A percentile compares a stretch with the other conserved stretches of the same genome.
Evolutionary conservation across 2,113 vertebrate genomes (phyloP).

Genomic region (Antennarius striatus): DNA sequence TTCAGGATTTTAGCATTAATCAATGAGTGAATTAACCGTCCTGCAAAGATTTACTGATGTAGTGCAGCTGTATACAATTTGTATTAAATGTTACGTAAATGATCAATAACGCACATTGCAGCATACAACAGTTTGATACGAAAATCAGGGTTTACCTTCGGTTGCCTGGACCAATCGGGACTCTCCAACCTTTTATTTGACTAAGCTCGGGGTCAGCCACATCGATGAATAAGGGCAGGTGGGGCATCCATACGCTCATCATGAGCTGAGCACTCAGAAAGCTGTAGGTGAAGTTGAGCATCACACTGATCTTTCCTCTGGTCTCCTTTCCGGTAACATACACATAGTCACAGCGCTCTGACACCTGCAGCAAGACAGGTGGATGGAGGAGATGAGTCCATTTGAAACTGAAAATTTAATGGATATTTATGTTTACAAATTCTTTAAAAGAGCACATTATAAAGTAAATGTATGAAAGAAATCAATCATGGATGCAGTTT

Average conservation of each 20-base stretch:
- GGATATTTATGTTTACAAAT: no score
- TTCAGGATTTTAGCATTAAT: neutral
- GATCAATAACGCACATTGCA: neutral
- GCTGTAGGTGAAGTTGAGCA: conserved; percentile 92
- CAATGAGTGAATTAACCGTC: no score
- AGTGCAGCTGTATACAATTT: no score
- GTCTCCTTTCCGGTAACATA: conserved; percentile 95
- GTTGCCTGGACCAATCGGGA: conserved; percentile 81
- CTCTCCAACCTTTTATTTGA: conserved; percentile 94
- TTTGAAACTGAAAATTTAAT: neutral
- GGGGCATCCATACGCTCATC: conserved; percentile 92
- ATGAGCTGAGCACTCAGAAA: conserved; percentile 88
- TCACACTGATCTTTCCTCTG: conserved; percentile 82
- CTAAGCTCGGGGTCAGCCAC: conserved; percentile 93
- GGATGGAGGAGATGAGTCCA: neutral
- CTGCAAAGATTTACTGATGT: neutral
- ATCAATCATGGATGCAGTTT: no score
- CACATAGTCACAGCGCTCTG: conserved; percentile 91
- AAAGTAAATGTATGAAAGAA: no score
- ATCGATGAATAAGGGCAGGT: conserved; percentile 90
- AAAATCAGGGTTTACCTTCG: conserved; percentile 61
- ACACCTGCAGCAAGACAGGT: conserved; percentile 80
- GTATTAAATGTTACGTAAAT: no score
- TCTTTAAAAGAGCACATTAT: no score
- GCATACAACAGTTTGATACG: neutral